These are phyloP conservation scores for Glossosoma conforme DNA, from an alignment of 1,140 invertebrate genomes.

Conservation along the genomic window DNA sequence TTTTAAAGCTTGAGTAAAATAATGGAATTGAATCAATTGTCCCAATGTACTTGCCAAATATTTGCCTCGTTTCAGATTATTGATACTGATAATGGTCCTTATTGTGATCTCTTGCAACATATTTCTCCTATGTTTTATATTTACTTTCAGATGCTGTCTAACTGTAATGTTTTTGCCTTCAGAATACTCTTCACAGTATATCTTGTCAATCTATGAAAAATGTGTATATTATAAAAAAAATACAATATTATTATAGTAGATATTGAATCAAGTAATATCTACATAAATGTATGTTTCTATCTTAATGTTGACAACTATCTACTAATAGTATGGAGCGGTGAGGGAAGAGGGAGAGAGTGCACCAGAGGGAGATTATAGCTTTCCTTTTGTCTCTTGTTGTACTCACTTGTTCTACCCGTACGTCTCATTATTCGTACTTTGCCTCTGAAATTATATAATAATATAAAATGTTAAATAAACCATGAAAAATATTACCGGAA, in stretches of 20 bases:
- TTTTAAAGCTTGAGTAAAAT: too few species aligned
- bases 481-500: constrained; percentile 19
- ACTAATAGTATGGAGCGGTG: constrained; percentile 16
- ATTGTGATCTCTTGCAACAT: too few species aligned
- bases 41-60: too few species aligned
- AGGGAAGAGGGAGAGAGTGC: constrained; percentile 24
- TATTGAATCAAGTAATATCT: too few species aligned
- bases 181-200: constrained; percentile 16
- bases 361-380: constrained; percentile 27
- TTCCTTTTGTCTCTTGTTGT: constrained; percentile 27
- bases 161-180: constrained; percentile 22
- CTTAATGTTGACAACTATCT: constrained; percentile 30
- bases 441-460: constrained; percentile 30
- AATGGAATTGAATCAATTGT: too few species aligned
- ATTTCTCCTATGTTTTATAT: too few species aligned
- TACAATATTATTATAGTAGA: constrained; percentile 15
- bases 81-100: too few species aligned
- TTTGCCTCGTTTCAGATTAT: too few species aligned
- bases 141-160: too few species aligned
- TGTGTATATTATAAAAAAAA: constrained; percentile 12
- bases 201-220: constrained; percentile 15
- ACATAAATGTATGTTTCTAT: constrained; percentile 23
- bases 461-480: constrained; percentile 31
- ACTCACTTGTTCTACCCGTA: constrained; percentile 30
- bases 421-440: constrained; percentile 25